These are phyloP conservation scores for Scaptomyza flava DNA, from an alignment of 2,888 invertebrate species.

Conservation along the genomic window DNA sequence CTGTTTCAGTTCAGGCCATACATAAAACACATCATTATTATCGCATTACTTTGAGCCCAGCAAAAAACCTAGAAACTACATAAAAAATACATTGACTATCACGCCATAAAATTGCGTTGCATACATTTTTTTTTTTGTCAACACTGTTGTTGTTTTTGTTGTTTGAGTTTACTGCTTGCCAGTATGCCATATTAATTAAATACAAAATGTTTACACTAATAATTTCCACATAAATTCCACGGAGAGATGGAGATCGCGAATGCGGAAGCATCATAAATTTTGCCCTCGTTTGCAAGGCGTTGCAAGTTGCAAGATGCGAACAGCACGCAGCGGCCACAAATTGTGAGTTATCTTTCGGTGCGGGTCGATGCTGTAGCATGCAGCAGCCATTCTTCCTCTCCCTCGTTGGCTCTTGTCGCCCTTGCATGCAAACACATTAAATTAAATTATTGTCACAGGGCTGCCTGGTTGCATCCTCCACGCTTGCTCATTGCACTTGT, in stretches of 20 bases:
- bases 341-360: conserved; percentile 71
- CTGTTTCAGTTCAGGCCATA: conserved; percentile 22
- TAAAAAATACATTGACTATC: conserved; percentile 57
- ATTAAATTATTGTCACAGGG: conserved; percentile 77
- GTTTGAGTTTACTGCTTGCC: conserved; percentile 17
- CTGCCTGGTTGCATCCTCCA: conserved; percentile 27
- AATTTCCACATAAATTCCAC: conserved; percentile 74
- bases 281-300: conserved; percentile 39
- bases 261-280: conserved; percentile 74
- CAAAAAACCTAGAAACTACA: conserved; percentile 26
- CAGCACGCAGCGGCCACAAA: conserved; percentile 70
- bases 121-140: conserved; percentile 34
- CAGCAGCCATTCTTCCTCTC: not conserved
- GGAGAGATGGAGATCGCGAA: not conserved
- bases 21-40: conserved; percentile 69
- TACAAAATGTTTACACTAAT: conserved; percentile 81
- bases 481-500: conserved; percentile 4
- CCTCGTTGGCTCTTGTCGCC: conserved; percentile 45
- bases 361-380: conserved; percentile 40
- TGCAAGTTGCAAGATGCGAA: conserved; percentile 47
- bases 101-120: conserved; percentile 46
- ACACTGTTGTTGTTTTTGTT: conserved; percentile 42
- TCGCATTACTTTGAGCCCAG: conserved; percentile 55
- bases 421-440: conserved; percentile 79
- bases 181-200: conserved; percentile 76